Conservation (phyloP, 2,113 vertebrate species). For the human (Homo sapiens) region GRCh38 chr1:34639001-34639500, state of each 20-base stretch:
- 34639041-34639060: background rate
- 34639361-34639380: background rate
- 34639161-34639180: background rate
- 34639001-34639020: background rate
- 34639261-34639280: background rate
- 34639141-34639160: background rate
- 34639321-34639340: background rate
- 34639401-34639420: background rate
- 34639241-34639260: background rate
- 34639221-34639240: background rate
- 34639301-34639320: background rate
- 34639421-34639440: background rate
- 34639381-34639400: background rate
- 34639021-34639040: background rate
- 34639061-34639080: background rate
- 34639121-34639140: background rate
- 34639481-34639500: background rate
- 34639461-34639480: background rate
- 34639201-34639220: background rate
- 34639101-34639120: background rate
- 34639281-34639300: background rate
- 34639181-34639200: background rate
- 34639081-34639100: background rate
- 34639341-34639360: background rate
- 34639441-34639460: background rate